A percentile compares a stretch with the other conserved stretches of the same genome.
Evolutionary conservation across 2,113 vertebrate genomes (phyloP).

Genomic region (Struthidea cinerea): DNA sequence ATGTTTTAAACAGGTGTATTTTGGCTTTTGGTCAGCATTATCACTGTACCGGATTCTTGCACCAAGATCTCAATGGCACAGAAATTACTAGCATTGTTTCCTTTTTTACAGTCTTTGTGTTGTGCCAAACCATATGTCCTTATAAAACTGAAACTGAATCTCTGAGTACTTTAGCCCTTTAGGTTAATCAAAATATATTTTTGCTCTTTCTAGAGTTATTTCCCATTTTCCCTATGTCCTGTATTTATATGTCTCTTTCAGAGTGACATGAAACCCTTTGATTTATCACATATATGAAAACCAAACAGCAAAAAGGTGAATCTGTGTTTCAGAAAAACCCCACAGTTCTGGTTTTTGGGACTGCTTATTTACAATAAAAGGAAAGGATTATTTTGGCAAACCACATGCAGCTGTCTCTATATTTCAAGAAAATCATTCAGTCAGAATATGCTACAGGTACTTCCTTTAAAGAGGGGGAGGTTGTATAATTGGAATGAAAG

Average conservation of each 20-base stretch:
- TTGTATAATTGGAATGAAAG: not conserved
- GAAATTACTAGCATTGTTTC: not conserved
- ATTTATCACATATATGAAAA: not conserved
- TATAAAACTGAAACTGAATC: not conserved
- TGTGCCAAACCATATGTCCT: not conserved
- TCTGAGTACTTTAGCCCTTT: not conserved
- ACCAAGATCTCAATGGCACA: not conserved
- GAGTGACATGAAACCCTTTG: not conserved
- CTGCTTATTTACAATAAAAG: not conserved
- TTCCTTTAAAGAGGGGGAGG: rapidly evolving
- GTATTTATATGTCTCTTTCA: not conserved
- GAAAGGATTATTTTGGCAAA: not conserved
- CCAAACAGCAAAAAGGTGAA: not conserved
- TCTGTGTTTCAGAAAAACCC: not conserved
- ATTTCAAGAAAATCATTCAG: not conserved
- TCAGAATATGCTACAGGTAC: no score
- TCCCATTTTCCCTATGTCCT: not conserved
- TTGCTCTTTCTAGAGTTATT: not conserved
- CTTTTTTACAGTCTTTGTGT: not conserved
- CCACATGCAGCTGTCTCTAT: not conserved
- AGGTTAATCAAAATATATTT: not conserved
- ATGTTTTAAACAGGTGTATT: not conserved
- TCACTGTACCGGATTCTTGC: not conserved
- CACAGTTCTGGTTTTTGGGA: not conserved
- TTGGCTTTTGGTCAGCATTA: not conserved